Conservation (phyloP, 2,113 vertebrate genomes). For the Lycocorax pyrrhopterus region DNA sequence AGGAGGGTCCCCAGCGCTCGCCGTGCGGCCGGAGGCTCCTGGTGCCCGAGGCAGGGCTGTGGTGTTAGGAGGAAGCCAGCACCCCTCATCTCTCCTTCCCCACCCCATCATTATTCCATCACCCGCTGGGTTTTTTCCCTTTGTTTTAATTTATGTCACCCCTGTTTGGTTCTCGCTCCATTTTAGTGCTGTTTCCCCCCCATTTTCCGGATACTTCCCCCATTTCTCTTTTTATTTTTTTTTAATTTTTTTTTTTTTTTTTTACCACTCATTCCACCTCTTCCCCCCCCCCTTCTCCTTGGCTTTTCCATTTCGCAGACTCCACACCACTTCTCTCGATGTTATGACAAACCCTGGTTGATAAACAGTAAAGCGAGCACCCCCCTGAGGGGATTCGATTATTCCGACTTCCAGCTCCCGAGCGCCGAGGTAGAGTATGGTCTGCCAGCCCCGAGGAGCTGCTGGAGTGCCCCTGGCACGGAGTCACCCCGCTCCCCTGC, state of each 20-base stretch:
- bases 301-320: constrained; percentile 85
- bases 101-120: constrained; percentile 30
- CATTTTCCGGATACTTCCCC: neutral
- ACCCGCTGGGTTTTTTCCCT: neutral
- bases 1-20: neutral
- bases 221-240: neutral
- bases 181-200: neutral
- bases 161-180: constrained; percentile 26
- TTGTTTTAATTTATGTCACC: constrained; percentile 42
- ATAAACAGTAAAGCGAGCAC: constrained; percentile 96
- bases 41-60: neutral
- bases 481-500: constrained; percentile 8
- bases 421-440: constrained; percentile 82
- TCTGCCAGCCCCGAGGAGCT: constrained; percentile 27
- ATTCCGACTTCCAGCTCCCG: constrained; percentile 81
- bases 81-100: neutral
- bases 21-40: neutral
- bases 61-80: neutral
- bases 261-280: constrained; percentile 34
- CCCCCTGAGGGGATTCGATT: constrained; percentile 89
- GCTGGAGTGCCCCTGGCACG: neutral
- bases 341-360: constrained; percentile 99
- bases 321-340: constrained; percentile 89
- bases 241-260: neutral
- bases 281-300: constrained; percentile 41